phyloP scores from a whole-genome alignment of 1,140 invertebrate genomes.

The Sitophilus oryzae region DNA sequence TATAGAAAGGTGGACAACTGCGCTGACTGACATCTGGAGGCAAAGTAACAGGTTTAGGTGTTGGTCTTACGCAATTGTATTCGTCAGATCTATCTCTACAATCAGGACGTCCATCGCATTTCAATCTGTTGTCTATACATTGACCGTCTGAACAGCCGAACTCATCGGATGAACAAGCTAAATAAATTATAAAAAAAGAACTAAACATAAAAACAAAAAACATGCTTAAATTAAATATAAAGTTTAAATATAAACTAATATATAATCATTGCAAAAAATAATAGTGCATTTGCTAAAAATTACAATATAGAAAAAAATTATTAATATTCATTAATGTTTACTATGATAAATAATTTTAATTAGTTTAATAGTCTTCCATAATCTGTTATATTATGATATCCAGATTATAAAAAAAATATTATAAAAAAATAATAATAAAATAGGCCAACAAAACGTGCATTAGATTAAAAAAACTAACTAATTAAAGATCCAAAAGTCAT shows the following conservation, averaged over 20 bases:
- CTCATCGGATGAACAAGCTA: conserved; percentile 64
- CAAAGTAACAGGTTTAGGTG: conserved; percentile 20
- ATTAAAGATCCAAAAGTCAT: too few relatives aligned
- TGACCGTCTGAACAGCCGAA: conserved; percentile 70
- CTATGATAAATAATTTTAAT: too few relatives aligned
- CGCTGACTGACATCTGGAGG: conserved; percentile 29
- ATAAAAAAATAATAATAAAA: too few relatives aligned
- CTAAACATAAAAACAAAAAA: conserved; percentile 23
- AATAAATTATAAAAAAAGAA: conserved; percentile 27
- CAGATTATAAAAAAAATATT: too few relatives aligned
- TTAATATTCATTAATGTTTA: not conserved
- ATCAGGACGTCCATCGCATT: conserved; percentile 65
- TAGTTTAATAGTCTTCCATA: too few relatives aligned
- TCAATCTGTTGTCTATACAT: conserved; percentile 58
- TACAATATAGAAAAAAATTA: not conserved
- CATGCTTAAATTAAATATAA: not conserved
- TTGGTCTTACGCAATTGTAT: conserved; percentile 41
- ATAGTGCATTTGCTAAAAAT: conserved; percentile 14
- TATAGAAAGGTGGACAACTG: conserved; percentile 46
- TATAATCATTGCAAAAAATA: conserved; percentile 9
- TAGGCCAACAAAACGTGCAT: too few relatives aligned
- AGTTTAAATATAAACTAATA: not conserved
- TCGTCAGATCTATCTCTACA: conserved; percentile 77
- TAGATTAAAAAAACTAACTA: too few relatives aligned
- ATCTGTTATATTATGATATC: too few relatives aligned